Evolutionary conservation across 2,797 vertebrate genomes (phyloP), one percentile per base, ranked within the genome.

Genomic region (Sylvilagus floridanus): DNA sequence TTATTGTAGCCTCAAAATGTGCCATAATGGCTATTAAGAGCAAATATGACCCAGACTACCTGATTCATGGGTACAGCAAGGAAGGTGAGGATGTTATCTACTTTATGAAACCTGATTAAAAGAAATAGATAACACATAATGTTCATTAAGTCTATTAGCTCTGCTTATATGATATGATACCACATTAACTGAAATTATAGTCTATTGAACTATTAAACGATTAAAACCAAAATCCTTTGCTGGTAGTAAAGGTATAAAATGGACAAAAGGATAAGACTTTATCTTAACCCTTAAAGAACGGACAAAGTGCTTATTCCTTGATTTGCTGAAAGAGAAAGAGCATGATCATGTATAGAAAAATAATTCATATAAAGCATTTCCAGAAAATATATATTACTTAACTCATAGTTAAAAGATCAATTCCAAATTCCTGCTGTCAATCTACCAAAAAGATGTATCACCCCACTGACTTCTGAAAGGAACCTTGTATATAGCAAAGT

Each of bases 301-400:
- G 87, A 83, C 87, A 35, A 91, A 76, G 57, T 63, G 50, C 68
- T 68, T 88, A 84, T 82, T 84, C 21, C 7, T 78, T 92, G 83
- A n/a, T 24, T 47, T 16, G n/a, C 5, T 72, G 52, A 52, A 21
- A 89, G 54, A n/a, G 84, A 90, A 77, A 89, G 42, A 52, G 37
- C 24, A 24, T 17, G 16, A 60, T 91, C n/a, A 77, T 54, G 54
- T 21, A 93, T 35, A 2, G 87, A 94, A 22, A 84, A 96, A 65
- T 11, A 37, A 16, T 54, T 21, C 30, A 84, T 62, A 90, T 7
- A 79, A 71, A 87, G 71, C 1, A 69, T 19, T 11, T 77, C 30
- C 76, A 76, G 8, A 50, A 83, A 94, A 47, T 47, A 4, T 92
- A 35, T 16, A n/a, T 62, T 83, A 76, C 71, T 26, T 37, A 84